Percentiles rank a stretch among this genome's conserved stretches.
phyloP scores from a whole-genome alignment of 2,113 vertebrate genomes.

The Athene noctua region DNA sequence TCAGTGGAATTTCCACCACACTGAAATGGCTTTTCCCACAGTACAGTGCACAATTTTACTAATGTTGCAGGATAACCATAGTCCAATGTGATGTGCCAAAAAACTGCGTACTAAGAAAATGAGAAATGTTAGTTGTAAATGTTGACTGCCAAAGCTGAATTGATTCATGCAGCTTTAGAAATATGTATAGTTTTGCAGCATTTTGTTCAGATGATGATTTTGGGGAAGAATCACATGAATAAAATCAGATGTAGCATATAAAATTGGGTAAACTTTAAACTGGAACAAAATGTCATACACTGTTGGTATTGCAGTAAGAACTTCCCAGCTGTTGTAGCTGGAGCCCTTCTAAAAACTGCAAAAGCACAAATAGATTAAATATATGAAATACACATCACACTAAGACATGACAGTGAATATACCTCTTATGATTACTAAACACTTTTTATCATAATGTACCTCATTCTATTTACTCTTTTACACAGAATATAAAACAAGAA shows the following conservation, averaged over 20 bases:
- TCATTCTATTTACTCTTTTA: neutral
- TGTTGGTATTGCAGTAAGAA: neutral
- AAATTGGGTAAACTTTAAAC: neutral
- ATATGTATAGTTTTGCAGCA: neutral
- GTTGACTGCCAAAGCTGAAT: slow-evolving; percentile 17
- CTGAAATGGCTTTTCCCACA: neutral
- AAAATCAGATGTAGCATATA: neutral
- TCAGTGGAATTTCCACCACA: neutral
- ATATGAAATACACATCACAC: neutral
- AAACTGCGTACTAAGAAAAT: neutral
- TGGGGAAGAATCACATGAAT: neutral
- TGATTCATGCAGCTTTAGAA: slow-evolving; percentile 46
- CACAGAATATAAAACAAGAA: neutral
- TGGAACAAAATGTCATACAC: neutral
- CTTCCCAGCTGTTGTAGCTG: neutral
- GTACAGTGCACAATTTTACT: neutral
- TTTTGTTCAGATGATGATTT: neutral
- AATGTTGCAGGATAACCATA: slow-evolving; percentile 4
- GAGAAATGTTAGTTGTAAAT: neutral
- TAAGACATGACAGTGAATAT: neutral
- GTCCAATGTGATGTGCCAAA: neutral
- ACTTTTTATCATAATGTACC: neutral
- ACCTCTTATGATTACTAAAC: neutral
- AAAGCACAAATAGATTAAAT: neutral
- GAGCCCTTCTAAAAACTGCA: neutral